Evolutionary conservation across 2,888 invertebrate species (phyloP).

Genomic region (Dryadula phaetusa): DNA sequence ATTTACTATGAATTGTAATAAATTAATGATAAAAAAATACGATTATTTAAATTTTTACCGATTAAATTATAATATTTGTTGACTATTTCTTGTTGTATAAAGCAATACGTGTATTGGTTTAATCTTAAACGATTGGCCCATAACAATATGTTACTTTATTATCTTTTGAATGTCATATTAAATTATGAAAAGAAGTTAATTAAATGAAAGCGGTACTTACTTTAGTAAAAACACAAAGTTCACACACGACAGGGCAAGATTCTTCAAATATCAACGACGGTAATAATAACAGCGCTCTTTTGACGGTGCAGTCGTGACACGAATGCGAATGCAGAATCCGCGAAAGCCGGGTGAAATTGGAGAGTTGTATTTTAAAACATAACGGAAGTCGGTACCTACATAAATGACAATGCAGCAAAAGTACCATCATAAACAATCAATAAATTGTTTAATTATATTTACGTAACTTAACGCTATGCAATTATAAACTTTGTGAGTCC

Average conservation of each 20-base stretch:
- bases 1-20: not conserved
- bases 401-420: slow-evolving; percentile 33
- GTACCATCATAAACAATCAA: slow-evolving; percentile 21
- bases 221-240: not conserved
- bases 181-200: not conserved
- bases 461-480: not conserved
- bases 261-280: slow-evolving; percentile 34
- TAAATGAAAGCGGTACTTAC: not conserved
- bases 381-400: slow-evolving; percentile 41
- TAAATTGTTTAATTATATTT: not conserved
- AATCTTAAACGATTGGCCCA: not conserved
- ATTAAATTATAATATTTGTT: not conserved
- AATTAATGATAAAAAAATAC: not conserved
- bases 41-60: not conserved
- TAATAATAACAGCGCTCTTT: slow-evolving; percentile 47
- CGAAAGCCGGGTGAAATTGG: slow-evolving; percentile 69
- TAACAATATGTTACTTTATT: not conserved
- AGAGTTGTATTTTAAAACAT: slow-evolving; percentile 48
- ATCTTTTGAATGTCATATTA: not conserved
- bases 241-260: slow-evolving; percentile 23
- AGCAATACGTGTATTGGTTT: not conserved
- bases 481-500: no score
- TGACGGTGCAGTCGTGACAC: slow-evolving; percentile 53
- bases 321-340: slow-evolving; percentile 56
- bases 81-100: not conserved